Evolutionary conservation across 2,113 vertebrate species (phyloP), one percentile per base, ranked within the genome.

Genomic region (Isichthys henryi): DNA sequence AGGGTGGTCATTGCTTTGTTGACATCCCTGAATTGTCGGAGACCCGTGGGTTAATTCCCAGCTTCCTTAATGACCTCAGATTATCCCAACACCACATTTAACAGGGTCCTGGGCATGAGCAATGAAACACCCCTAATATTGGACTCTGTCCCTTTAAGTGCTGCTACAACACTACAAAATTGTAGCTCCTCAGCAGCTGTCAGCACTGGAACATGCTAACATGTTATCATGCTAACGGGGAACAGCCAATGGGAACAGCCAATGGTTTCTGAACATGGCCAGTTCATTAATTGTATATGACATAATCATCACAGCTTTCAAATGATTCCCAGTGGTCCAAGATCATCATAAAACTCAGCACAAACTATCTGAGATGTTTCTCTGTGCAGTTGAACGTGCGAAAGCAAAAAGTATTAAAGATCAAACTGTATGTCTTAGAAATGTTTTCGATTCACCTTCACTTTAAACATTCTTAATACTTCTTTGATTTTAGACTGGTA

Each of bases 41-140:
- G 95, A 95, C 88, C 93, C 92, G 45, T 7, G 11, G 89, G 94
- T 94, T 96, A 95, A 95, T 95, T 96, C 95, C 95, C 95, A 95
- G 91, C 95, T 95, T 96, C 96, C 96, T 94, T 95, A 95, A 94
- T 93, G 95, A 94, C 96, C 95, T 94, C 92, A 92, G 93, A 93
- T 95, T 96, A 94, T 95, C 94, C 93, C 92, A 93, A 90, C 93
- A 91, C 90, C 92, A 94, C 93, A 94, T 95, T 93, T 93, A 92
- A 93, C 93, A 94, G 95, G 93, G 48, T 93, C 86, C 3, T 0
- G 87, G 91, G 93, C 92, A 92, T 93, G 94, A 50, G 49, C 88
- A 89, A 50, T 35, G 94, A 94, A 93, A 93, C 93, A 94, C 93
- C 93, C 94, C 93, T 91, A 93, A 87, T 90, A 94, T 48, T 97